Percentiles rank a stretch among this genome's conserved stretches.
These are phyloP conservation scores for Phaedon cochleariae DNA, from an alignment of 2,888 invertebrate genomes.

Conservation along the genomic window DNA sequence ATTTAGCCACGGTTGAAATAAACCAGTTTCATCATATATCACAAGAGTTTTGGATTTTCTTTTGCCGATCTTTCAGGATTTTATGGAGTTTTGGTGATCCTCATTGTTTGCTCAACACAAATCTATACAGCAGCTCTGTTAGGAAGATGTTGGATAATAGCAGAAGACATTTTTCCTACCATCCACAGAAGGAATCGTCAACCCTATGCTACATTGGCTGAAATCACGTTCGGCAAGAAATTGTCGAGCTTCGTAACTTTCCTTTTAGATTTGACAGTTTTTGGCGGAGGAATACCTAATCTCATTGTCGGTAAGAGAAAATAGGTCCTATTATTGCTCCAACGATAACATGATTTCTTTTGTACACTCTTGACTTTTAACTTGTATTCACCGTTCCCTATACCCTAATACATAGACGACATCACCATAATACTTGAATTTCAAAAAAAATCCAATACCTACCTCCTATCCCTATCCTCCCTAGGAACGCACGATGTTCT, in stretches of 20 bases:
- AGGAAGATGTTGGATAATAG: constrained; percentile 83
- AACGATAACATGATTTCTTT: too few relatives aligned
- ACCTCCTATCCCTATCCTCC: too few relatives aligned
- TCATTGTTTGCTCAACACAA: constrained; percentile 74
- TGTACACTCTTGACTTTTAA: too few relatives aligned
- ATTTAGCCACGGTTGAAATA: too few relatives aligned
- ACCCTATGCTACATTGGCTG: constrained; percentile 86
- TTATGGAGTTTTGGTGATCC: constrained; percentile 75
- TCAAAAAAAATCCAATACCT: too few relatives aligned
- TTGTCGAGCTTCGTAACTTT: constrained; percentile 72
- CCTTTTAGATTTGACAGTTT: constrained; percentile 78
- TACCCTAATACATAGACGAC: too few relatives aligned
- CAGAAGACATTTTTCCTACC: constrained; percentile 74
- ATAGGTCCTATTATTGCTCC: neutral
- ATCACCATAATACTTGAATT: too few relatives aligned
- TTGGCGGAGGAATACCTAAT: constrained; percentile 82
- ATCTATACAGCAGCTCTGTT: constrained; percentile 83
- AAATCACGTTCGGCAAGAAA: constrained; percentile 75
- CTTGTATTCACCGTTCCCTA: too few relatives aligned
- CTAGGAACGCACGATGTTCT: too few relatives aligned
- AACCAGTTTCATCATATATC: too few relatives aligned
- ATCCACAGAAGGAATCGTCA: constrained; percentile 67
- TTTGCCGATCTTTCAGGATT: constrained; percentile 73
- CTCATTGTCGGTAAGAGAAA: constrained; percentile 73
- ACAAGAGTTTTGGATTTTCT: too few relatives aligned